Evolutionary conservation across 2,888 invertebrate genomes (phyloP), one percentile per base, ranked within the genome.

Genomic region (Sesia apiformis): DNA sequence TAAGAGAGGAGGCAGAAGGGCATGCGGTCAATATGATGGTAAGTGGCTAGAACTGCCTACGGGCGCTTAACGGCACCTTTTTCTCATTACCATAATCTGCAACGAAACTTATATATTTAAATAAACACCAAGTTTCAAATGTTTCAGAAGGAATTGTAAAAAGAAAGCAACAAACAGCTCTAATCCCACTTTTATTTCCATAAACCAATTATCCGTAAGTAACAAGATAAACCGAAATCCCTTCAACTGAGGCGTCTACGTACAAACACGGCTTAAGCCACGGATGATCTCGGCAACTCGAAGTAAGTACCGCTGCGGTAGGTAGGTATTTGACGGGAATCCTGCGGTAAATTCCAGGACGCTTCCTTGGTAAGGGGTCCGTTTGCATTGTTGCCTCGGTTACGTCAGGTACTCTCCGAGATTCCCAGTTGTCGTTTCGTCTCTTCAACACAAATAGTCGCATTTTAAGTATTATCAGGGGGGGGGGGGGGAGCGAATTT

Each of bases 241-340:
- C 39, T 23, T 23, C 23, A 23, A 23, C 23, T 6, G 50, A 50
- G 23, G 39, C 50, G 38, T 50, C 38, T 38, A 7, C 39, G 50
- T 50, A 38, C 53, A 55, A 56, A 56, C 54, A 52, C 40, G 52
- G 39, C 8, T 58, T 56, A 57, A 66, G 62, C 66, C 61, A 58
- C 52, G 68, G 64, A 67, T 74, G 74, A 76, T 75, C 76, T 63
- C 66, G 66, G 65, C 65, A 74, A 81, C 82, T 79, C 82, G 74
- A 62, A 40, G 39, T 38, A 40, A 8, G 52, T 4, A 43, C 57
- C 72, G 67, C 78, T 84, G 87, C 84, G 84, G 87, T 87, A 85
- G 87, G 86, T 86, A 72, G 69, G 66, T 68, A 74, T 77, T 74
- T 72, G 74, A 66, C 70, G 65, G 71, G 71, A 76, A 76, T 76